Conservation (phyloP, 2,797 vertebrate species). For the Schizothorax lantsangensis region DNA sequence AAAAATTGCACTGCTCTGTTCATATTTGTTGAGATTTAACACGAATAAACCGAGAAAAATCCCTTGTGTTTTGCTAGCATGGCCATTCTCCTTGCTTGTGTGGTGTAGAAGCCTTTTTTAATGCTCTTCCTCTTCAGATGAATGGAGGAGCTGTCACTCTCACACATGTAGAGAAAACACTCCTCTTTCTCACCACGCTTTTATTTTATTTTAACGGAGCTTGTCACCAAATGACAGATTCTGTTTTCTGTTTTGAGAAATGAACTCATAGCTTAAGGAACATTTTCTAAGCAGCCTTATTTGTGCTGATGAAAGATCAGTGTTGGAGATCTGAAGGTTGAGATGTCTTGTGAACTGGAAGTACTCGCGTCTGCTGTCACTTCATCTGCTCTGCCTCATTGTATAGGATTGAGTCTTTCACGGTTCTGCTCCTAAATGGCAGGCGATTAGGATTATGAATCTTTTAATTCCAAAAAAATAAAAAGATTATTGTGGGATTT, state of each 20-base stretch:
- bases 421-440: conserved; percentile 61
- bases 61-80: conserved; percentile 82
- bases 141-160: neutral
- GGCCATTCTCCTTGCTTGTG: conserved; percentile 86
- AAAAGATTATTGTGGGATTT: conserved; percentile 65
- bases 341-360: conserved; percentile 66
- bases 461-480: conserved; percentile 72
- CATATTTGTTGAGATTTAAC: conserved; percentile 97
- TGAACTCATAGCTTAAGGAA: conserved; percentile 61
- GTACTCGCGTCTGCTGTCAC: conserved; percentile 58
- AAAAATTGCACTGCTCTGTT: conserved; percentile 95
- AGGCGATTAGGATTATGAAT: conserved; percentile 64
- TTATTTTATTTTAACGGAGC: conserved; percentile 31
- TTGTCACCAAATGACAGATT: conserved; percentile 65
- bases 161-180: conserved; percentile 38
- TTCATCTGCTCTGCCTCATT: conserved; percentile 63
- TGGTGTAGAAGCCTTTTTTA: conserved; percentile 76
- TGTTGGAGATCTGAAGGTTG: conserved; percentile 42
- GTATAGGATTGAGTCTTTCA: conserved; percentile 65
- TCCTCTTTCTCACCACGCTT: conserved; percentile 43
- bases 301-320: conserved; percentile 56
- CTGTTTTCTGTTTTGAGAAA: conserved; percentile 58
- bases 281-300: conserved; percentile 65
- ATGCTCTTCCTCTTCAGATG: conserved; percentile 57
- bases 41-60: conserved; percentile 75